Evolutionary conservation across 2,797 vertebrate genomes (phyloP).

Genomic region (Hippoglossus hippoglossus): DNA sequence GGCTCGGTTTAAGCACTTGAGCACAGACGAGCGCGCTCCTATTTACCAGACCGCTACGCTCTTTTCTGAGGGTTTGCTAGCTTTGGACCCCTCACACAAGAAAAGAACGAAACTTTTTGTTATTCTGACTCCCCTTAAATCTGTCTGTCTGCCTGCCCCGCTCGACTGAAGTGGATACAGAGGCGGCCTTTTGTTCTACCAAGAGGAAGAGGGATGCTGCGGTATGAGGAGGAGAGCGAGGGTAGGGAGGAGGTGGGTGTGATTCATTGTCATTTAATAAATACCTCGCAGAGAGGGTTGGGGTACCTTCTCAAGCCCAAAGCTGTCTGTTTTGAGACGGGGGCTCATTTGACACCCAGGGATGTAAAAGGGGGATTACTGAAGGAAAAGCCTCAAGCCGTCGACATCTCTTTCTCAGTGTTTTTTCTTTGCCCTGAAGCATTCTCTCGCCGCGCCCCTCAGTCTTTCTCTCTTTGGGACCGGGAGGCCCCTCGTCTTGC

Average conservation of each 20-base stretch:
- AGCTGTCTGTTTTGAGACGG: slow-evolving; percentile 57
- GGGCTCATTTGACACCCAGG: slow-evolving; percentile 65
- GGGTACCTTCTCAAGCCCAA: slow-evolving; percentile 65
- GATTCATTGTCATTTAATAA: slow-evolving; percentile 73
- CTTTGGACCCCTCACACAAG: slow-evolving; percentile 66
- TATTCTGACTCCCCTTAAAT: slow-evolving; percentile 67
- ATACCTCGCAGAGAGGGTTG: slow-evolving; percentile 55
- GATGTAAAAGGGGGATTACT: slow-evolving; percentile 67
- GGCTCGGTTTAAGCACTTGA: slow-evolving; percentile 58
- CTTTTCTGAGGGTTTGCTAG: slow-evolving; percentile 57
- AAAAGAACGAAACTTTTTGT: slow-evolving; percentile 69
- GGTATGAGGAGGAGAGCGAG: slow-evolving; percentile 45
- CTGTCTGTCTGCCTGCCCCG: slow-evolving; percentile 59
- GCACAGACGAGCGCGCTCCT: slow-evolving; percentile 60
- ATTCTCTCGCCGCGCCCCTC: slow-evolving; percentile 36
- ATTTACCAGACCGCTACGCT: slow-evolving; percentile 66
- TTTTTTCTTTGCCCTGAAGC: slow-evolving; percentile 45
- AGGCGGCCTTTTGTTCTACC: slow-evolving; percentile 72
- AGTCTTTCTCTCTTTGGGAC: slow-evolving; percentile 39
- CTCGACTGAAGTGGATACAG: slow-evolving; percentile 73
- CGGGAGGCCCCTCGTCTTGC: slow-evolving; percentile 51
- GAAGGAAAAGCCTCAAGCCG: slow-evolving; percentile 56
- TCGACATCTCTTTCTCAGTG: slow-evolving; percentile 63
- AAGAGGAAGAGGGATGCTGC: slow-evolving; percentile 70
- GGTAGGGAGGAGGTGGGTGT: slow-evolving; percentile 57